Evolutionary conservation across 2,113 vertebrate species (phyloP).

Genomic region (Larimichthys polyactis): DNA sequence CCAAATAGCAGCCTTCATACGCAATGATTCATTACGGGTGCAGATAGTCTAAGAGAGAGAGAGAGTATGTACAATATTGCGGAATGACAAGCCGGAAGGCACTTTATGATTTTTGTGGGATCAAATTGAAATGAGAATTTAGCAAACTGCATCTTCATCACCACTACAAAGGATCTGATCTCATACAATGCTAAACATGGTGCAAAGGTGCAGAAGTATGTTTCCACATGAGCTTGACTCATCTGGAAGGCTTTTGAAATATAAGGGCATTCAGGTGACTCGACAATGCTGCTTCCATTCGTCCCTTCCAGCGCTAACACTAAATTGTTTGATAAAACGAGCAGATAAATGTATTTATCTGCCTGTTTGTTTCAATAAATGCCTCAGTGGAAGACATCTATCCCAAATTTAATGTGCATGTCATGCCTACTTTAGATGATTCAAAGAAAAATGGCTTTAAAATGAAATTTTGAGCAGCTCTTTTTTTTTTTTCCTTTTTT

Average conservation of each 20-base stretch:
- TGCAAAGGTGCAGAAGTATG: conserved; percentile 35
- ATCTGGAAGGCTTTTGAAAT: conserved; percentile 17
- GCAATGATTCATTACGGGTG: conserved; percentile 17
- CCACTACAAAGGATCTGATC: conserved; percentile 23
- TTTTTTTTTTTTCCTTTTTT: no score
- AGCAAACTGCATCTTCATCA: conserved; percentile 34
- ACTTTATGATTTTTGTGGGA: conserved; percentile 73
- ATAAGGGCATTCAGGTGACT: conserved; percentile 25
- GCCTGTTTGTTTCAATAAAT: conserved; percentile 2
- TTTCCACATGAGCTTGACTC: conserved; percentile 6
- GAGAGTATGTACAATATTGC: conserved; percentile 64
- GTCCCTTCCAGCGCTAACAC: conserved; percentile 9
- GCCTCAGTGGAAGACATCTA: conserved; percentile 12
- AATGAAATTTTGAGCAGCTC: conserved; percentile 38
- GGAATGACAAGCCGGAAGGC: conserved; percentile 78
- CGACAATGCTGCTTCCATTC: conserved; percentile 31
- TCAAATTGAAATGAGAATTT: conserved; percentile 59
- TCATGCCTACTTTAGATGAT: conserved; percentile 24
- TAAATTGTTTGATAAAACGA: neutral
- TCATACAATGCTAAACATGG: conserved; percentile 33
- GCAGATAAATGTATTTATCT: conserved; percentile 5
- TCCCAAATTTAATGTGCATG: conserved; percentile 1
- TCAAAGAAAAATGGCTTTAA: conserved; percentile 27
- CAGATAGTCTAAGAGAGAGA: conserved; percentile 20
- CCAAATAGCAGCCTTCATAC: conserved; percentile 46